Evolutionary conservation across 2,797 vertebrate genomes (phyloP).

Genomic region (Myiotriccus ornatus): DNA sequence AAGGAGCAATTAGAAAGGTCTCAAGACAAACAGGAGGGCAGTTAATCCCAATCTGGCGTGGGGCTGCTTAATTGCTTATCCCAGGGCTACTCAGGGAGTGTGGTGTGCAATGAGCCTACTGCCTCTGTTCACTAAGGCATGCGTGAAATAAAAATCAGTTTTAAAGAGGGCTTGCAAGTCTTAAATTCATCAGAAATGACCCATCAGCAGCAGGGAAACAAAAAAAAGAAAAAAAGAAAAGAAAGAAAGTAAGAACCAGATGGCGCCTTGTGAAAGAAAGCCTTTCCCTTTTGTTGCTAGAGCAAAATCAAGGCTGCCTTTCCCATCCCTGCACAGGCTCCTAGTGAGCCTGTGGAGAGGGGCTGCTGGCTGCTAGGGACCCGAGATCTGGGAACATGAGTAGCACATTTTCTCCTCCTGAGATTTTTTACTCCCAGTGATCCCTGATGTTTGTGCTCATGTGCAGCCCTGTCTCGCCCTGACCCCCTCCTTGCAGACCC

Average conservation of each 20-base stretch:
- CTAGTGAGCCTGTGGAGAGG: not conserved
- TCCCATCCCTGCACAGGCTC: not conserved
- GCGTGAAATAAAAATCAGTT: not conserved
- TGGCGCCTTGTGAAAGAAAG: not conserved
- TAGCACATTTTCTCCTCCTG: not conserved
- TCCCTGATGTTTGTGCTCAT: not conserved
- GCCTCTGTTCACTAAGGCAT: accelerated
- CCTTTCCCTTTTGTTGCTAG: not conserved
- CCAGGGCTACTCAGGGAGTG: not conserved
- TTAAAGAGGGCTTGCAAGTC: not conserved
- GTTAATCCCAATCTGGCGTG: not conserved
- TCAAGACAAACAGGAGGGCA: not conserved
- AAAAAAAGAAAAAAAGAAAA: no score
- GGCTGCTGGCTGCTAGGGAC: not conserved
- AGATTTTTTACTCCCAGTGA: not conserved
- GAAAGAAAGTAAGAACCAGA: not conserved
- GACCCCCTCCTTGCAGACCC: not conserved
- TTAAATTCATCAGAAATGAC: slow-evolving; percentile 11
- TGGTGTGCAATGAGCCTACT: not conserved
- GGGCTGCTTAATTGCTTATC: not conserved
- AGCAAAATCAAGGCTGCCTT: not conserved
- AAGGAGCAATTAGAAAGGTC: not conserved
- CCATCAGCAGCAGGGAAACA: not conserved
- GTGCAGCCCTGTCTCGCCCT: not conserved
- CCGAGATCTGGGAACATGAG: accelerated